phyloP scores from a whole-genome alignment of 2,888 invertebrate genomes.

The Vannuccia rotundouncinata region DNA sequence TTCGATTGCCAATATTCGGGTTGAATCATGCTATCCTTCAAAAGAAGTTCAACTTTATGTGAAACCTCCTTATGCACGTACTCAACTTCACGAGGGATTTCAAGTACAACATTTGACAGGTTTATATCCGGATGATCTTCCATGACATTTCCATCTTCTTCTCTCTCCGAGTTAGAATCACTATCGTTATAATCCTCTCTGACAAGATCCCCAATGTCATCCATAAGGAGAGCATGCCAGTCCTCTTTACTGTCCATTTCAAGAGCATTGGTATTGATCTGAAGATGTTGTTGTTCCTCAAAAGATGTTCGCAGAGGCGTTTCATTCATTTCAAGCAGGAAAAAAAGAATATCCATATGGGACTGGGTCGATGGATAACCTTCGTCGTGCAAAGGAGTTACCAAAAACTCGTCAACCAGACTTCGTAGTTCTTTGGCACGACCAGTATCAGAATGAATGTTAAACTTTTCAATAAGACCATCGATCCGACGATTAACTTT shows the following conservation, averaged over 20 bases:
- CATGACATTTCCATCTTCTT: neutral
- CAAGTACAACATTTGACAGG: neutral
- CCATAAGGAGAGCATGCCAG: conserved; percentile 6
- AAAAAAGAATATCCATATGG: neutral
- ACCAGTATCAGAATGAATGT: neutral
- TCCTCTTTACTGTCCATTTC: conserved; percentile 1
- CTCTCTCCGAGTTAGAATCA: neutral
- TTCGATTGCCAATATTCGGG: conserved; percentile 15
- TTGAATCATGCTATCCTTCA: neutral
- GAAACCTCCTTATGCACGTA: neutral
- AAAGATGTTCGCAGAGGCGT: neutral
- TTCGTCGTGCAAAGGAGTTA: neutral
- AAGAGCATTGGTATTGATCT: neutral
- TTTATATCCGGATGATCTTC: neutral
- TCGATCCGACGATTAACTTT: neutral
- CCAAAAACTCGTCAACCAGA: neutral
- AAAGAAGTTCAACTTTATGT: neutral
- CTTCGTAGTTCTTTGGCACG: neutral
- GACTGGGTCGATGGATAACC: neutral
- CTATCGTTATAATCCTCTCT: conserved; percentile 2
- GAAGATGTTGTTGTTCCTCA: neutral
- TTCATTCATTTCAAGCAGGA: neutral
- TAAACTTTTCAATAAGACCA: neutral
- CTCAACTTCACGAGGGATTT: neutral
- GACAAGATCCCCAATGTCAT: neutral